phyloP scores from a whole-genome alignment of 2,797 vertebrate genomes.

The Sparus aurata region DNA sequence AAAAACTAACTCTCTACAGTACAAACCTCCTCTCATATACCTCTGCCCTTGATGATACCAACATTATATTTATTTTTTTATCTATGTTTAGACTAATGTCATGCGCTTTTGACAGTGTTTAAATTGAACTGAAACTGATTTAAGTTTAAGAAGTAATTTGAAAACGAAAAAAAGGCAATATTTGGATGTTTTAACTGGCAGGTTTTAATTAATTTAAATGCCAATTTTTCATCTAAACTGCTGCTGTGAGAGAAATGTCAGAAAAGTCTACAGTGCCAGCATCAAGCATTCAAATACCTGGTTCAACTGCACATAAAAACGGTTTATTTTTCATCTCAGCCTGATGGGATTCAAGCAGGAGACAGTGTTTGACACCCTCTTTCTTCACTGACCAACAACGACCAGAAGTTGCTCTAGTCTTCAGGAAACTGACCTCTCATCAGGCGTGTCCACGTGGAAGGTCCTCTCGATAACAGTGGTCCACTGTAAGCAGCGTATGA shows the following conservation, averaged over 20 bases:
- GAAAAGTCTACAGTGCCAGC: not conserved
- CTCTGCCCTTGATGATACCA: slow-evolving; percentile 51
- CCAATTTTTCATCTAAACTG: slow-evolving; percentile 2
- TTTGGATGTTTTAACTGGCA: not conserved
- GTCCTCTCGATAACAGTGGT: slow-evolving; percentile 98
- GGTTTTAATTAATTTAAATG: not conserved
- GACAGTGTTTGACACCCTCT: not conserved
- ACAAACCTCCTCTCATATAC: slow-evolving; percentile 49
- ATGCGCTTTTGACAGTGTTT: slow-evolving; percentile 5
- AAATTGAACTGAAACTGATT: not conserved
- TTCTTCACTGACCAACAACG: not conserved
- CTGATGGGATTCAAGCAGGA: not conserved
- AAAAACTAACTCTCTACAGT: slow-evolving; percentile 36
- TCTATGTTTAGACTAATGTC: not conserved
- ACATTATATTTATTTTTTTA: slow-evolving; percentile 1
- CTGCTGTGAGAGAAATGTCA: slow-evolving; percentile 5
- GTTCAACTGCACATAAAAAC: not conserved
- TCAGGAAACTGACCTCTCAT: slow-evolving; percentile 90
- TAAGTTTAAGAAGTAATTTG: not conserved
- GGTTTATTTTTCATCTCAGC: not conserved
- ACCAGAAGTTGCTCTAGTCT: not conserved
- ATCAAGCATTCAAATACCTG: not conserved
- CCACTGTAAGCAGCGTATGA: slow-evolving; percentile 99
- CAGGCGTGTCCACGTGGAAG: slow-evolving; percentile 96
- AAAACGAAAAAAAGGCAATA: not conserved